phyloP scores from a whole-genome alignment of 2,113 vertebrate species.

The Sturnus vulgaris region DNA sequence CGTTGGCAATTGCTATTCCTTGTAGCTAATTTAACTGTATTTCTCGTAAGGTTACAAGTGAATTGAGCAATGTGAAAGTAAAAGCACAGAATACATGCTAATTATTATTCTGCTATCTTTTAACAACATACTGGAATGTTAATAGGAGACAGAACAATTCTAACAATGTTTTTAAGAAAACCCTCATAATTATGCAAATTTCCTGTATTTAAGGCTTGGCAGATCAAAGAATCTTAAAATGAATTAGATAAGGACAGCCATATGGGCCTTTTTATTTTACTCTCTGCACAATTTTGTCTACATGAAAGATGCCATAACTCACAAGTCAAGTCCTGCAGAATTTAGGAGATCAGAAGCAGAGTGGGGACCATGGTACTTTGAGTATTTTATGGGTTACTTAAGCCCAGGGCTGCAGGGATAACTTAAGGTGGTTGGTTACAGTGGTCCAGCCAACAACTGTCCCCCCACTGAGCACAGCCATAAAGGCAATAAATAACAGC shows the following conservation, averaged over 20 bases:
- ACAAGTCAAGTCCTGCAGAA: not conserved
- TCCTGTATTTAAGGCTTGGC: constrained; percentile 4
- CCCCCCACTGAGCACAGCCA: not conserved
- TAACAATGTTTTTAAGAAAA: not conserved
- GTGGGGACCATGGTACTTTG: not conserved
- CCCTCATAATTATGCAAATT: constrained; percentile 46
- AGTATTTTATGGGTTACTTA: not conserved
- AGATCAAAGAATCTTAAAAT: constrained; percentile 42
- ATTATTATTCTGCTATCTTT: constrained; percentile 43
- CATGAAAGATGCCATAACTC: not conserved
- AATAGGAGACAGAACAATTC: constrained; percentile 28
- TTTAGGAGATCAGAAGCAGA: not conserved
- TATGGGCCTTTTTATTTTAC: not conserved
- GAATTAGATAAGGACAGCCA: constrained; percentile 15
- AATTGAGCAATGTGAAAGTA: not conserved
- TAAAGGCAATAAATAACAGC: not conserved
- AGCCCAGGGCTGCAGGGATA: not conserved
- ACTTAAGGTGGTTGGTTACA: not conserved
- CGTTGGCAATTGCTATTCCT: not conserved
- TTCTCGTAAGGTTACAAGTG: constrained; percentile 9
- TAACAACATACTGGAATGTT: constrained; percentile 30
- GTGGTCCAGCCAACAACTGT: not conserved
- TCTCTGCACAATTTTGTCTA: not conserved
- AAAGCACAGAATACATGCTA: not conserved
- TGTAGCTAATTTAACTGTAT: not conserved